These are phyloP conservation scores for Dermolepida albohirtum DNA, from an alignment of 2,888 invertebrate species.

Conservation along the genomic window DNA sequence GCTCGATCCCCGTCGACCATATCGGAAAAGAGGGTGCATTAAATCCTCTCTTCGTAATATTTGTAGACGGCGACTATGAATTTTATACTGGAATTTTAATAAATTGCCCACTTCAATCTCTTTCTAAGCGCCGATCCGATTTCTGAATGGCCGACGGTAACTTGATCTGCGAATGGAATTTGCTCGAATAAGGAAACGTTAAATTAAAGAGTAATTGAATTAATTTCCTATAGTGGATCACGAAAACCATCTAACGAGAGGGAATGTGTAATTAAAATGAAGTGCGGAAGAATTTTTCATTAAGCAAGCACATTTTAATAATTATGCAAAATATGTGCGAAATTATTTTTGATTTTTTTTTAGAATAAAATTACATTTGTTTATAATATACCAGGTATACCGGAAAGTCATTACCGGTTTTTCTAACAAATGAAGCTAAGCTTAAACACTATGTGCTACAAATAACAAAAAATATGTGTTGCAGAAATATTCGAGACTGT, in stretches of 20 bases:
- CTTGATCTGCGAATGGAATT: constrained; percentile 6
- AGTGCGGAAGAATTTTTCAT: too few relatives aligned
- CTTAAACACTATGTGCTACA: too few relatives aligned
- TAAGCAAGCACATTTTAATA: too few relatives aligned
- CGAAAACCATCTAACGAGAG: neutral
- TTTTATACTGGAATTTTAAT: constrained; percentile 33
- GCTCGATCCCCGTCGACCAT: constrained; percentile 13
- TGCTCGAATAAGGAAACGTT: constrained; percentile 32
- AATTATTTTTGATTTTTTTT: too few relatives aligned
- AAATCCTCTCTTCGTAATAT: constrained; percentile 21
- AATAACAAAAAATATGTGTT: too few relatives aligned
- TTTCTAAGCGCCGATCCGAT: neutral
- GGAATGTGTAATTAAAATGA: neutral
- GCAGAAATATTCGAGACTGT: too few relatives aligned
- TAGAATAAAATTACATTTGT: too few relatives aligned
- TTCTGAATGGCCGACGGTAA: neutral
- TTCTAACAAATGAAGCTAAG: too few relatives aligned
- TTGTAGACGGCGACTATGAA: constrained; percentile 28
- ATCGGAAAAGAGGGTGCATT: constrained; percentile 22
- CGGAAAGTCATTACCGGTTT: too few relatives aligned
- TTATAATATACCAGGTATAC: too few relatives aligned
- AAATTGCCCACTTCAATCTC: constrained; percentile 10
- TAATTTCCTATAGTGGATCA: neutral
- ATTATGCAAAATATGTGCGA: too few relatives aligned
- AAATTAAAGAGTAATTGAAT: constrained; percentile 31